Base-by-base conservation (phyloP, 2,113 vertebrate genomes). In the Rhegmatorhina hoffmannsi region DNA sequence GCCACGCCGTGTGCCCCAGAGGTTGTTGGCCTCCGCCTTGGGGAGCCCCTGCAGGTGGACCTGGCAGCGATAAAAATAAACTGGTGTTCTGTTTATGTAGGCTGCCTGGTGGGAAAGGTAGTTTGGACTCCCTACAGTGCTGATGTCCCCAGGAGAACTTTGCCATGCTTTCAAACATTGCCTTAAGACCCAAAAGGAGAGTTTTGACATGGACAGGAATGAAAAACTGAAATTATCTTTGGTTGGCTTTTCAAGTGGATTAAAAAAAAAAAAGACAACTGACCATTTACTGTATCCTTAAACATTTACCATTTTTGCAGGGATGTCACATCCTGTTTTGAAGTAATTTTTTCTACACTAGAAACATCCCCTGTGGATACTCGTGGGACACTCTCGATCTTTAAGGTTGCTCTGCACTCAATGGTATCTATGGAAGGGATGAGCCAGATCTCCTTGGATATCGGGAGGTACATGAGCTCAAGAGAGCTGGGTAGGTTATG, bases 51-150 rank as follows among this genome's bases (percentile, higher is more conserved):
- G 21, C 1, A 40, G 10, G 16, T 5, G 26, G 26, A 19, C 4
- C 0, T 3, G 9, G 2, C 31, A 18, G 1, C 0, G 3, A 17
- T 50, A 25, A 36, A 49, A 40, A 26, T 13, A 13, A 36, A 13
- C n/a, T 4, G 3, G 4, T 10, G 34, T 5, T 28, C 6, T 53
- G 1, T 47, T 11, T 59, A 1, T 13, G 17, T 17, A 9, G 53
- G 12, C 21, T 13, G 10, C 1, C 0, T 16, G n/a, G 26, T 34
- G 56, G 4, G 1, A 62, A n/a, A 56, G 20, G 44, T 43, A 26
- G 3, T 55, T 66, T 8, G 34, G 34, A n/a, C 16, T 59, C 14
- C 21, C 2, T 2, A 1, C 17, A 16, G 17, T 47, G 15, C 11
- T 59, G 10, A 9, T 46, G 18, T 24, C 13, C 17, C 17, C 6